Evolutionary conservation across 2,113 vertebrate species (phyloP).

Genomic region (Rousettus leschenaultii): DNA sequence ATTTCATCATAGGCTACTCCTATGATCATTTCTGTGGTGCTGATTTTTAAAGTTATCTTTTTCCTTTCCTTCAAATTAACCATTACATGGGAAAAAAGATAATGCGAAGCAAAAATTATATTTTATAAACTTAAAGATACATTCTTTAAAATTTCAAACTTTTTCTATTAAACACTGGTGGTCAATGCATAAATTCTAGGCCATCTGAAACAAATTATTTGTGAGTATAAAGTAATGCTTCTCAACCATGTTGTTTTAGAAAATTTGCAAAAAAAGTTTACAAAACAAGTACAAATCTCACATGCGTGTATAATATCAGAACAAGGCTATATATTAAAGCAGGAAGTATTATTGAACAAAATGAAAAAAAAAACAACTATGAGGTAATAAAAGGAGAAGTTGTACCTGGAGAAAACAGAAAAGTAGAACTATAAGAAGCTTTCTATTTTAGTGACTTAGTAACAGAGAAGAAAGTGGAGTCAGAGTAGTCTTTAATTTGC

Average conservation of each 20-base stretch:
- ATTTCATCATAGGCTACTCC: conserved; percentile 31
- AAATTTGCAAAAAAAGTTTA: neutral
- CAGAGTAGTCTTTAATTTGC: neutral
- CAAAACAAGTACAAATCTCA: neutral
- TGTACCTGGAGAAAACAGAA: neutral
- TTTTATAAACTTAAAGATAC: neutral
- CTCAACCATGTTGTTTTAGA: neutral
- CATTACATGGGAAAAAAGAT: conserved; percentile 12
- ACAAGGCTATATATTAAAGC: neutral
- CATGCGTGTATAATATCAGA: neutral
- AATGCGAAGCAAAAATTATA: neutral
- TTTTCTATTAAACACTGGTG: neutral
- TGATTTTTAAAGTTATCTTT: conserved; percentile 33
- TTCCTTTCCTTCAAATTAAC: conserved; percentile 15
- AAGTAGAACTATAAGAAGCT: neutral
- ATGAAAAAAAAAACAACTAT: neutral
- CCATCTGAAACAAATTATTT: conserved; percentile 22
- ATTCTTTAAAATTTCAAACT: neutral
- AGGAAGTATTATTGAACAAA: neutral
- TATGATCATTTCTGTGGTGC: neutral
- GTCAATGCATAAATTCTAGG: neutral
- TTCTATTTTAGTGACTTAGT: conserved; percentile 3
- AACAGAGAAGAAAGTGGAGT: neutral
- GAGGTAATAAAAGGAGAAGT: neutral
- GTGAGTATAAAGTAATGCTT: neutral